Evolutionary conservation across 2,113 vertebrate genomes (phyloP), one percentile per base, ranked within the genome.

Genomic region (Zosterops hypoxanthus): DNA sequence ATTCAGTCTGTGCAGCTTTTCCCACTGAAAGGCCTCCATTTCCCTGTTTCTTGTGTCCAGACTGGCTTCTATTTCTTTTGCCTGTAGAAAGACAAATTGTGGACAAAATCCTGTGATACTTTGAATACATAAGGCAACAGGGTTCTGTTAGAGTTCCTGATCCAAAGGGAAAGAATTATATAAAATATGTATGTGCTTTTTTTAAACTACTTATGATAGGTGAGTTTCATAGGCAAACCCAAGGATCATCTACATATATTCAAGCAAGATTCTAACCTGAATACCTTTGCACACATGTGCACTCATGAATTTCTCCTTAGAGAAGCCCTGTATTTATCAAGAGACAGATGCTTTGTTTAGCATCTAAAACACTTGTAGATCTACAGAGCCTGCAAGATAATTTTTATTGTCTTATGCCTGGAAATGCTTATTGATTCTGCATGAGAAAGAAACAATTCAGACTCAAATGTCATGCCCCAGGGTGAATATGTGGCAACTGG

Each of bases 1-100:
- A 29, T 99, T 99, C 33, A 99, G 90, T 72, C 93, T 98, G 96
- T 98, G 98, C 96, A 99, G 99, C 77, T 99, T 99, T 97, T 99
- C 99, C 84, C 98, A 97, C 77, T 99, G 98, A 77, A 99, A 98
- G 31, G 98, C 96, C 91, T 99, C 99, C 86, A 99, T 90, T 25
- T 98, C 98, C 7, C 72, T 96, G 81, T 99, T 98, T 8, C 97
- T 97, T 2, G 84, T 90, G 16, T 97, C 96, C 59, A 98, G 97
- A 52, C 79, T 98, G 63, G 31, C 86, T 77, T 97, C 98, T 63
- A 98, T 88, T 8, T 70, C 41, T 97, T 98, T 98, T 39, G 97
- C 97, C 99, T 99, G 97, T 56, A 88, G 72, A 91, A 96, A 86
- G 71, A 64, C 66, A 79, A 90, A 76, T 87, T 49, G 31, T 4